Evolutionary conservation across 2,797 vertebrate genomes (phyloP).

Genomic region (Rhinella marina): DNA sequence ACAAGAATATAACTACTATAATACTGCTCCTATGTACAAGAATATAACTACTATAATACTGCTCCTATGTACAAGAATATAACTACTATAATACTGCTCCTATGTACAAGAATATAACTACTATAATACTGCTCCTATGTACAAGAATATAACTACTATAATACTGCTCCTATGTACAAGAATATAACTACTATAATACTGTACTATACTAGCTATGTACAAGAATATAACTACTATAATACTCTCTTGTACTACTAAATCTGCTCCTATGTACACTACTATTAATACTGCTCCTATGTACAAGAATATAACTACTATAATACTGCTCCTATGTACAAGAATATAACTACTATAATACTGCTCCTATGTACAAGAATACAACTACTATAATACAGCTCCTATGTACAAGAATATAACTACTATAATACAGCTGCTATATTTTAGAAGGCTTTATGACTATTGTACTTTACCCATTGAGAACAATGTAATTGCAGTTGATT

Average conservation of each 20-base stretch:
- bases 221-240: background rate
- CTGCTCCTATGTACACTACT: no score
- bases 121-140: no score
- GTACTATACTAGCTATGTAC: background rate
- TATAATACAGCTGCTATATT: background rate
- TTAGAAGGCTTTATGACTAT: no score
- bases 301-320: background rate
- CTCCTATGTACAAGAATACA: background rate
- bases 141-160: no score
- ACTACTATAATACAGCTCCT: background rate
- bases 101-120: no score
- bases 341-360: background rate
- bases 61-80: no score
- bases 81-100: no score
- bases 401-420: background rate
- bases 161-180: background rate
- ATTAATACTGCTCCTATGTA: no score
- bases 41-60: no score
- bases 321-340: background rate
- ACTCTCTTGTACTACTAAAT: no score
- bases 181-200: background rate
- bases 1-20: constrained; percentile 2
- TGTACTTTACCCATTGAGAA: no score
- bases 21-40: background rate
- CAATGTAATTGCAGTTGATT: no score